These are phyloP conservation scores for Poecile montanus DNA, from an alignment of 2,797 vertebrate species.

Conservation along the genomic window DNA sequence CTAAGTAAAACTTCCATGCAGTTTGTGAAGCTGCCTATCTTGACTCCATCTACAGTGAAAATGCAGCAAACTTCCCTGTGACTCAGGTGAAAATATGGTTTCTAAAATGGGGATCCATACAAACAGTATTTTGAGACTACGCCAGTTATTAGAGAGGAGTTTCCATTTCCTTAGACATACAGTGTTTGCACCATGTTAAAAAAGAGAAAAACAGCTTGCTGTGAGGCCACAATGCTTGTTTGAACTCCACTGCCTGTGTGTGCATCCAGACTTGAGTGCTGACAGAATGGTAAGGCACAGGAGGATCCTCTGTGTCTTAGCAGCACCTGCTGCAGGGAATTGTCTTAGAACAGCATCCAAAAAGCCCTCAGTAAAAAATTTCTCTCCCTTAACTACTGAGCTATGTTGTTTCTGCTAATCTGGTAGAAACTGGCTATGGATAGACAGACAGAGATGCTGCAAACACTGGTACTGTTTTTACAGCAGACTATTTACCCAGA, in stretches of 20 bases:
- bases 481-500: background rate
- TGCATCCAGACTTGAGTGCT: background rate
- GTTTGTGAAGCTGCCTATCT: background rate
- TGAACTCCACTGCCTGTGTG: background rate
- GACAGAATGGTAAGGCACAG: background rate
- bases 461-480: background rate
- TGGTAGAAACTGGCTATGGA: background rate
- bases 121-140: background rate
- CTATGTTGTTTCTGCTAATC: background rate
- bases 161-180: background rate
- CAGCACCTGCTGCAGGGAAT: background rate
- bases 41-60: background rate
- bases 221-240: fast-evolving
- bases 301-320: background rate
- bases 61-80: background rate
- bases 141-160: background rate
- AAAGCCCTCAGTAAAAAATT: background rate
- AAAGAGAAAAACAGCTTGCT: background rate
- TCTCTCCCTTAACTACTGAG: background rate
- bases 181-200: background rate
- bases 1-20: background rate
- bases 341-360: background rate
- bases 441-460: background rate
- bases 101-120: background rate
- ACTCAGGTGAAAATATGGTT: background rate